These are phyloP conservation scores for Malthinus seriepunctatus DNA, from an alignment of 2,888 invertebrate genomes.

Conservation along the genomic window DNA sequence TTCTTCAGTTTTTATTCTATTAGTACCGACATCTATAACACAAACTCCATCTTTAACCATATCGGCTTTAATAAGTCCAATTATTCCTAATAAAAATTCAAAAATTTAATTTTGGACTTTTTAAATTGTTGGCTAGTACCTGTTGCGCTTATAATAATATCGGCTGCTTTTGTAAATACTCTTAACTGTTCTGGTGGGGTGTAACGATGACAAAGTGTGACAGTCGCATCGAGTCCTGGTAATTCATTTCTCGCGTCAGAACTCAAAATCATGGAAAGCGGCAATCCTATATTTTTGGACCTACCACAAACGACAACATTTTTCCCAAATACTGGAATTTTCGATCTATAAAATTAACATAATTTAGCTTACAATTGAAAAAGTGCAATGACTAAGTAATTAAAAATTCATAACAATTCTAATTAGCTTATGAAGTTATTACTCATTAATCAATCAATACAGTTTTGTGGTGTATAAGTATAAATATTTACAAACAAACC, in stretches of 20 bases:
- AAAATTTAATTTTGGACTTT: slow-evolving; percentile 1
- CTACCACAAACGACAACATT: slow-evolving; percentile 88
- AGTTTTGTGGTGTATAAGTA: not conserved
- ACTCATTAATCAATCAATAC: too few relatives aligned
- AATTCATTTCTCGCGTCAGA: slow-evolving; percentile 74
- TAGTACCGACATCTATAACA: slow-evolving; percentile 88
- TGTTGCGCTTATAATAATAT: slow-evolving; percentile 77
- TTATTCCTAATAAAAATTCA: slow-evolving; percentile 65
- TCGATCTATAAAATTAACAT: slow-evolving; percentile 49
- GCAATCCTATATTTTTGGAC: slow-evolving; percentile 91
- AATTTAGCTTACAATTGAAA: too few relatives aligned
- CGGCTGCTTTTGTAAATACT: slow-evolving; percentile 71
- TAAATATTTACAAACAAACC: slow-evolving; percentile 43
- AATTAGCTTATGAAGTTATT: too few relatives aligned
- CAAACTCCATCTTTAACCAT: slow-evolving; percentile 90
- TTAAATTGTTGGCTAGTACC: slow-evolving; percentile 53
- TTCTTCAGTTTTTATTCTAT: slow-evolving; percentile 64
- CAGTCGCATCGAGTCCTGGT: slow-evolving; percentile 82
- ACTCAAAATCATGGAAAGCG: slow-evolving; percentile 83
- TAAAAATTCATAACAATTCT: too few relatives aligned
- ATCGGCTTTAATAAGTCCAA: slow-evolving; percentile 74
- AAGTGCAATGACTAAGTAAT: too few relatives aligned
- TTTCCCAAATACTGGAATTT: slow-evolving; percentile 81
- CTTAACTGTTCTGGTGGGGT: slow-evolving; percentile 79
- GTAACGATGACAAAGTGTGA: slow-evolving; percentile 86